Conservation (phyloP, 1,140 invertebrate species). For the Sarcophaga bullata region DNA sequence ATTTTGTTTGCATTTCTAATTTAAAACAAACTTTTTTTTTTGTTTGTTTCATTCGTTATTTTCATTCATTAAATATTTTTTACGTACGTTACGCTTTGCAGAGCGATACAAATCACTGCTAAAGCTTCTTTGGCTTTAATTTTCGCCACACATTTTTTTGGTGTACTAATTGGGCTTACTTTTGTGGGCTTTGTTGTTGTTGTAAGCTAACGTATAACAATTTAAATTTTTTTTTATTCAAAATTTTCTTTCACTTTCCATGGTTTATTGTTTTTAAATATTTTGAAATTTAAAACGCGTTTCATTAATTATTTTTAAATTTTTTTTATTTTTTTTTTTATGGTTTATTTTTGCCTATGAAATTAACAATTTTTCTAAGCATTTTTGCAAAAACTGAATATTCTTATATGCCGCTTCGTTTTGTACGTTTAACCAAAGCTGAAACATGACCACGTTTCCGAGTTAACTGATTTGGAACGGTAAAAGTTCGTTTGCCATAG, state of each 20-base stretch:
- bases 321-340: background rate
- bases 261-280: background rate
- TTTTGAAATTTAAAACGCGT: background rate
- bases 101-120: conserved; percentile 7
- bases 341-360: background rate
- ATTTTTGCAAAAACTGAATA: conserved; percentile 5
- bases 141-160: background rate
- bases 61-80: conserved; percentile 10
- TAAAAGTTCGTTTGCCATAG: conserved; percentile 21
- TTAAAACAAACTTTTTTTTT: background rate
- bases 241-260: background rate
- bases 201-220: background rate
- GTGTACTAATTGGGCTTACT: background rate
- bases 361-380: conserved; percentile 7
- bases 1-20: background rate
- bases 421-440: conserved; percentile 55
- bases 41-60: background rate
- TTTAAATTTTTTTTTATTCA: background rate
- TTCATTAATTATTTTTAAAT: background rate
- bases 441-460: conserved; percentile 63
- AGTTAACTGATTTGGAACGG: conserved; percentile 59
- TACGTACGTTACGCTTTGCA: background rate
- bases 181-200: too few species aligned
- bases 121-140: conserved; percentile 10
- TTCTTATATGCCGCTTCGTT: conserved; percentile 48